Conservation (phyloP, 2,113 vertebrate genomes). For the Galeopterus variegatus region DNA sequence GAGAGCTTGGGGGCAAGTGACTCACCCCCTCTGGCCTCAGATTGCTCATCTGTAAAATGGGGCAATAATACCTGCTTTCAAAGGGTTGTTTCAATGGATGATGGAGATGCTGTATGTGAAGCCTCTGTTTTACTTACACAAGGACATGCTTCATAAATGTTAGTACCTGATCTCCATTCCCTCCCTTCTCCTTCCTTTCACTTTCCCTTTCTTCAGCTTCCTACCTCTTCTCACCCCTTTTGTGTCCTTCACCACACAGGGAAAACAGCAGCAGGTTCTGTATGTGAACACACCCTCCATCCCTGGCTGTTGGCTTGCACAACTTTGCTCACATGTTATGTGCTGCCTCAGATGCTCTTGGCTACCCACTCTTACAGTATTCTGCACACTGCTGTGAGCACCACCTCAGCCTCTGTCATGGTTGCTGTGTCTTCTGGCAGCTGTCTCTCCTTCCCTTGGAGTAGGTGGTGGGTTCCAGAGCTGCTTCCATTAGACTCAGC, state of each 20-base stretch:
- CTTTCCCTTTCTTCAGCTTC: background rate
- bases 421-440: background rate
- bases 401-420: background rate
- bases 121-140: background rate
- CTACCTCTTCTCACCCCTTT: background rate
- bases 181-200: background rate
- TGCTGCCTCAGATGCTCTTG: background rate
- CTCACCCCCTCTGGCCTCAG: background rate
- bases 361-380: background rate
- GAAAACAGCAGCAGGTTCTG: background rate
- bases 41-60: background rate
- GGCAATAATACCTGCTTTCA: background rate
- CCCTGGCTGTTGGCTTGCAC: background rate
- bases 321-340: background rate
- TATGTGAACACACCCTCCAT: accelerated
- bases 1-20: background rate
- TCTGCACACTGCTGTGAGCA: background rate
- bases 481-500: background rate
- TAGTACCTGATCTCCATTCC: too few relatives aligned
- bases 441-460: background rate
- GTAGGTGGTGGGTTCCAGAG: background rate
- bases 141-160: background rate
- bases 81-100: background rate
- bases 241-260: background rate
- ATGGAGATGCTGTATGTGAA: background rate